phyloP scores from a whole-genome alignment of 2,113 vertebrate genomes.

The Campylorhamphus procurvoides region DNA sequence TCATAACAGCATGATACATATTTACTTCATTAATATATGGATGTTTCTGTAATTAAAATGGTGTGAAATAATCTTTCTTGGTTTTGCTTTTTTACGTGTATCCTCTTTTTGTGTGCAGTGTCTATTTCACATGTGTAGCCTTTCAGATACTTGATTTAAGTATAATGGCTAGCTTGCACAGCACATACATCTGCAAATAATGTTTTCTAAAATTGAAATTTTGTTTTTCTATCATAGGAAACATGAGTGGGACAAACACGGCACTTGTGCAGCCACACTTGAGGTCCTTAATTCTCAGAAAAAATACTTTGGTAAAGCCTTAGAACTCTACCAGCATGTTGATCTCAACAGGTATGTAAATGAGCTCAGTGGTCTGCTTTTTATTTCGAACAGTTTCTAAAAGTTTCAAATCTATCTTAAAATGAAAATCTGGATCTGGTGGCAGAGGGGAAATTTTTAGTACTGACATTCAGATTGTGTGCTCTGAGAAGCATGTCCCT shows the following conservation, averaged over 20 bases:
- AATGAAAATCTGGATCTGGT: not conserved
- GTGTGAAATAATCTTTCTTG: not conserved
- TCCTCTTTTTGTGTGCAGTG: not conserved
- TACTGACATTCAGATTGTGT: not conserved
- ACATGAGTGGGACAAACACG: slow-evolving; percentile 83
- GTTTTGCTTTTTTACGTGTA: not conserved
- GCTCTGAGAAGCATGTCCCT: not conserved
- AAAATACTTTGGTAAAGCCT: slow-evolving; percentile 77
- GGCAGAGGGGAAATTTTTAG: not conserved
- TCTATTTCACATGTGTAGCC: not conserved
- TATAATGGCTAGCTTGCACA: not conserved
- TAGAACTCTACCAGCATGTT: slow-evolving; percentile 68
- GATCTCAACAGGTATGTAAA: slow-evolving; percentile 72
- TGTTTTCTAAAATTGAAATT: not conserved
- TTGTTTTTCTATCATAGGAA: slow-evolving; percentile 60
- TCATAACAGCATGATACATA: not conserved
- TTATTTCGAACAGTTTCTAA: not conserved
- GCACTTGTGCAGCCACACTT: slow-evolving; percentile 78
- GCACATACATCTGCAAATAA: not conserved
- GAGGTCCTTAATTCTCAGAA: slow-evolving; percentile 69
- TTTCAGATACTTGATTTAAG: not conserved
- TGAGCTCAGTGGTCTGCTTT: accelerated
- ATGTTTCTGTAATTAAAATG: not conserved
- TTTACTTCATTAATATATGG: not conserved
- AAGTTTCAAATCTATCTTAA: not conserved